Base-by-base conservation (phyloP, 2,797 vertebrate genomes). In the Gymnocypris eckloni region DNA sequence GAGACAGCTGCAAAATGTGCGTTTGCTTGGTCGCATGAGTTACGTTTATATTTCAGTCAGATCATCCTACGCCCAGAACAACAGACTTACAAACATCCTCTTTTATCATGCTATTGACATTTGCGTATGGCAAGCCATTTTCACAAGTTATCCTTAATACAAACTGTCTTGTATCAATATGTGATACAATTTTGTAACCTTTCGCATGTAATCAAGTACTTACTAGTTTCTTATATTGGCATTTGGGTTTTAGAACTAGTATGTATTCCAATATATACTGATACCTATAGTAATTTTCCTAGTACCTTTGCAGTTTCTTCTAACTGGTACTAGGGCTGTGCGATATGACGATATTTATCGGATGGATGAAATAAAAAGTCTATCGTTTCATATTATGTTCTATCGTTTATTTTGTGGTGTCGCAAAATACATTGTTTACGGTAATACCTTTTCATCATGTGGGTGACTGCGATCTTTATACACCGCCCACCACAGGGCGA, bases 81-180 rank as follows among this genome's bases (percentile, higher is more conserved):
- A 71, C 66, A 85, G 25, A n/a, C 25, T 48, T 48, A 52, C 33
- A 7, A 39, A 56, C 37, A 13, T 85, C 45, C 66, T 71, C 48
- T 78, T 69, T 69, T 70, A 22, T 84, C 64, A 28, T 67, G 45
- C 52, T 45, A 73, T n/a, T 82, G 54, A 83, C 20, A 78, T 69
- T 56, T 54, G 12, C 33, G 9, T 81, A 81, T 81, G 79, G 79
- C 79, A 81, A 81, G 79, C 79, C 33, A 2, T 54, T 3, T 70
- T 69, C 52, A 70, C 66, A 69, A 28, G 41, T 4, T 43, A 13
- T 25, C 52, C 33, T 59, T 8, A 39, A 25, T 64, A 43, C n/a
- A 59, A 78, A 66, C 41, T 33, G 25, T 45, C 16, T 43, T 6
- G n/a, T 28, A 54, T 28, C 6, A 4, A 16, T 56, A 33, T 52